A percentile compares a stretch with the other conserved stretches of the same genome.
Conservation (phyloP, 64 coral and sea anemone species). For the Orbicella faveolata region DNA sequence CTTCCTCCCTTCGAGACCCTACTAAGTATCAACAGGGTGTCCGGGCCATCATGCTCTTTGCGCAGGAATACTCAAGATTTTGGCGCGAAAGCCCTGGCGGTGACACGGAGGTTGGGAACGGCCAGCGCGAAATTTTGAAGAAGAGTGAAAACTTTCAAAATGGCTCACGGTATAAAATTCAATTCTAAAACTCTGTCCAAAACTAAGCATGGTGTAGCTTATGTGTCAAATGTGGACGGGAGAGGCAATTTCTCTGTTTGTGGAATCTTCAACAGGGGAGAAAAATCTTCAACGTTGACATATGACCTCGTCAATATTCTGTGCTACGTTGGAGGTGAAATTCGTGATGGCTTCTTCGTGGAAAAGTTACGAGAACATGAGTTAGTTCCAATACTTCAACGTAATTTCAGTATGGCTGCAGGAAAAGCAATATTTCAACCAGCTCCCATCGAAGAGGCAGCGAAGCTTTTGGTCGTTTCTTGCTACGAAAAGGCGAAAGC, state of each 20-base stretch:
- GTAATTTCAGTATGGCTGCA: conserved; percentile 25
- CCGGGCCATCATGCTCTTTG: not conserved
- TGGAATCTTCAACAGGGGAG: conserved; percentile 49
- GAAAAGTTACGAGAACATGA: conserved; percentile 50
- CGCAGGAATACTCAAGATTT: not conserved
- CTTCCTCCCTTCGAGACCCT: not conserved
- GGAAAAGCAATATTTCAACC: conserved; percentile 13
- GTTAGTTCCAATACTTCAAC: conserved; percentile 16
- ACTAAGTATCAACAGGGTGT: not conserved
- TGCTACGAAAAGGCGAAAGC: conserved; percentile 41
- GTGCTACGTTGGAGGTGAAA: conserved; percentile 54
- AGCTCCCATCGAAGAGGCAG: conserved; percentile 27
- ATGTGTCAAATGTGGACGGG: conserved; percentile 44
- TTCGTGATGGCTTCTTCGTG: conserved; percentile 47
- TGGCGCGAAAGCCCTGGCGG: conserved; percentile 16
- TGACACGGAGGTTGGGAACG: not conserved
- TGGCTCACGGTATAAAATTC: not conserved
- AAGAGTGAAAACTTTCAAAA: not conserved
- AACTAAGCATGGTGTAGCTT: conserved; percentile 32
- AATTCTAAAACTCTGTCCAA: not conserved
- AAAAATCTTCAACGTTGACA: conserved; percentile 6
- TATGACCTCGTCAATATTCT: conserved; percentile 46
- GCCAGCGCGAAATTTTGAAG: not conserved
- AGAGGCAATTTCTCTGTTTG: conserved; percentile 47
- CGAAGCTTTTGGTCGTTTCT: conserved; percentile 34